These are phyloP conservation scores for Oncorhynchus mykiss DNA, from an alignment of 2,113 vertebrate species.

Conservation along the genomic window DNA sequence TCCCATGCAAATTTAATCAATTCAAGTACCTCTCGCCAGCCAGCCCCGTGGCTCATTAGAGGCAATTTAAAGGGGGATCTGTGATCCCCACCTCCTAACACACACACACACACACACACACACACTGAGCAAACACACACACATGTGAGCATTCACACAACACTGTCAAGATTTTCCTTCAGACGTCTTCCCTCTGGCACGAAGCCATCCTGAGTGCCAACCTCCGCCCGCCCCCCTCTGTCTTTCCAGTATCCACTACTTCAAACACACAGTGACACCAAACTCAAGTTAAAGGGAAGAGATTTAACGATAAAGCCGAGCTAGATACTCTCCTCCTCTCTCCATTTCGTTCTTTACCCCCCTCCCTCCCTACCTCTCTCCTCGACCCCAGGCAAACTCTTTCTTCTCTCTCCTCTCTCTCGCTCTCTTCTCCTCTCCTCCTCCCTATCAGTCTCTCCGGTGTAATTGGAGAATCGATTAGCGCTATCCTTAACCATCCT, in stretches of 20 bases:
- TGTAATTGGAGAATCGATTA: constrained; percentile 74
- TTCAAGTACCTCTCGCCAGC: constrained; percentile 79
- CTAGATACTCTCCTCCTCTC: constrained; percentile 3
- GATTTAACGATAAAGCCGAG: constrained; percentile 62
- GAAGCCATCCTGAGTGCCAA: constrained; percentile 49
- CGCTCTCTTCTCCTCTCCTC: constrained; percentile 18
- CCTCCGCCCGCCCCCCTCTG: constrained; percentile 4
- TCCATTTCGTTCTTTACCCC: constrained; percentile 22
- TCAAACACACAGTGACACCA: constrained; percentile 74
- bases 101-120: constrained; percentile 18
- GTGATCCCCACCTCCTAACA: constrained; percentile 72
- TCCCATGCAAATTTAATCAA: constrained; percentile 85
- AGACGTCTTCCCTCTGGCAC: constrained; percentile 70
- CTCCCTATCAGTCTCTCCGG: constrained; percentile 21
- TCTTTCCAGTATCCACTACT: constrained; percentile 65
- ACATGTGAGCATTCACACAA: no score
- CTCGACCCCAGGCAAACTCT: constrained; percentile 9
- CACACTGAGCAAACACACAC: no score
- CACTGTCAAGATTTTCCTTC: constrained; percentile 75
- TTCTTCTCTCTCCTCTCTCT: constrained; percentile 17
- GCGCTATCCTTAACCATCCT: constrained; percentile 64
- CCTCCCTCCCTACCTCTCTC: constrained; percentile 42
- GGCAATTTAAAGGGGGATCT: constrained; percentile 78
- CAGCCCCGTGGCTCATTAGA: constrained; percentile 77
- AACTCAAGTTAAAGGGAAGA: constrained; percentile 67